Base-by-base conservation (phyloP, 2,888 invertebrate species). In the Galeopsomyia nigrocyanea region DNA sequence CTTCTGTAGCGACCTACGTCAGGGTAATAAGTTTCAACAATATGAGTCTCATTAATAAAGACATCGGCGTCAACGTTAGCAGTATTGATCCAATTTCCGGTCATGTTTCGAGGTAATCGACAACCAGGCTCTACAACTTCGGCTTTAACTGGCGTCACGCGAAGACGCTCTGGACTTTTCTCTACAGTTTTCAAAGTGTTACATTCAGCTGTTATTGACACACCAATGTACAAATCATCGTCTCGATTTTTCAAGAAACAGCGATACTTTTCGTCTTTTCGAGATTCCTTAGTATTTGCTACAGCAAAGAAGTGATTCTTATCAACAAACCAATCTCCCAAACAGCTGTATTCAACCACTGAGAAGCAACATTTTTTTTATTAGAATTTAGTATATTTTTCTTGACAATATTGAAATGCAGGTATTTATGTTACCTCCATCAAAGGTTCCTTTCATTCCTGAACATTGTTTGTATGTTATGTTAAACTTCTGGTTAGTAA, bases 231-330 rank as follows among this genome's bases (percentile, higher is more conserved):
- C 22, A 96, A 88, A 87, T 97, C 97, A 82, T 97, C 97, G 85
- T 97, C 97, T 82, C 97, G 91, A 90, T 97, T 97, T 83, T 95
- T 95, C 60, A 97, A 88, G 86, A 98, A 96, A 84, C 98, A 98
- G 53, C 98, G 90, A 85, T 96, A 98, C 82, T 95, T 95, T 85
- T 98, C 97, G 86, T 98, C 96, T 86, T 95, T 95, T 80, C 97
- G 91, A 9, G 97, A 97, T 86, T 98, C 97, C 81, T 97, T 97
- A 0, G 97, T 96, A 83, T 98, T 98, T 9, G 96, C 96, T n/a
- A 98, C 96, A 68, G 97, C 98, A 87, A 98, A 97, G 86, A 94
- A 98, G 82, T 97, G 97, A 87, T 98, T 97, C 83, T 97, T 97
- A 16, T 94, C 95, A 31, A 96, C 93, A 87, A 97, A 96, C 97